Conservation (phyloP, 2,113 vertebrate species). For the Lophochroa leadbeateri region DNA sequence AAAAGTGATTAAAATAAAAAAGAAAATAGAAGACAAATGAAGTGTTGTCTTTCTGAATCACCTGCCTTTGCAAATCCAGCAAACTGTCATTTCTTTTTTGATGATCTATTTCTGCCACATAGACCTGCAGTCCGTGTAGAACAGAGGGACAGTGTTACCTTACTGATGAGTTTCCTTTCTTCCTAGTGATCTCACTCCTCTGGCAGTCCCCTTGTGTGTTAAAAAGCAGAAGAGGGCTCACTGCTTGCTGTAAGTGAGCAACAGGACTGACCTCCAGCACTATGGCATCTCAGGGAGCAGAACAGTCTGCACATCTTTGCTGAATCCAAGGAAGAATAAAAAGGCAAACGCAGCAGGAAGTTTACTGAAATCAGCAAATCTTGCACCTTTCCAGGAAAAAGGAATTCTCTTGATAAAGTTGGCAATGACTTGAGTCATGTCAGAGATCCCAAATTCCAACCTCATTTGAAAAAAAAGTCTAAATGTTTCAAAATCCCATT, state of each 20-base stretch:
- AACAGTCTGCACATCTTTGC: background rate
- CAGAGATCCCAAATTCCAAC: background rate
- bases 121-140: too few relatives aligned
- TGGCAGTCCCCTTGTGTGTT: background rate
- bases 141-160: fast-evolving
- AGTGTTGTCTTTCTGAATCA: background rate
- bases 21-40: background rate
- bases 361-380: background rate
- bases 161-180: background rate
- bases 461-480: background rate
- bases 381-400: background rate
- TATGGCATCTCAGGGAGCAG: background rate
- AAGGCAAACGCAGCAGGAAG: background rate
- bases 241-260: fast-evolving
- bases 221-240: background rate
- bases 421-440: background rate
- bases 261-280: background rate
- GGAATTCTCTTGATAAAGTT: background rate
- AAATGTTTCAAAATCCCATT: background rate
- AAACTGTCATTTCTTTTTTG: background rate
- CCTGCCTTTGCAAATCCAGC: background rate
- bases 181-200: background rate
- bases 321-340: background rate
- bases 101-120: background rate
- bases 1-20: background rate